Conservation (phyloP, 2,113 vertebrate species). For the Eretmochelys imbricata region DNA sequence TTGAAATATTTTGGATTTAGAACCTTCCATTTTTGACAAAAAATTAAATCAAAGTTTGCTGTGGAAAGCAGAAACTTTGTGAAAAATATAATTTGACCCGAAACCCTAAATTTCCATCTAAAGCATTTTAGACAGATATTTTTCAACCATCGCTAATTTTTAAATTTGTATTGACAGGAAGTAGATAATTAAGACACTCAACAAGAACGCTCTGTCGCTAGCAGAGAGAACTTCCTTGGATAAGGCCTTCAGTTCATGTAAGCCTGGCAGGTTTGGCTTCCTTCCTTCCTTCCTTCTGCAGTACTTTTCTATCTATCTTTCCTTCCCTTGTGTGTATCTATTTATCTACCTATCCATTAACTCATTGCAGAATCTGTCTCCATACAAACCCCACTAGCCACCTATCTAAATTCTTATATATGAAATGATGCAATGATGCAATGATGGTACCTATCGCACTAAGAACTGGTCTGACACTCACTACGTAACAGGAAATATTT, state of each 20-base stretch:
- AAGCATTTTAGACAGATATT: background rate
- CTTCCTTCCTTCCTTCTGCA: background rate
- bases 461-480: background rate
- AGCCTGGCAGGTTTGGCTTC: background rate
- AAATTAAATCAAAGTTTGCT: background rate
- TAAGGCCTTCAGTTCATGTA: background rate
- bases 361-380: background rate
- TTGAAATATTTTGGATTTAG: background rate
- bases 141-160: background rate
- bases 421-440: no score
- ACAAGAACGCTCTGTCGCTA: background rate
- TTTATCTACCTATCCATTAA: background rate
- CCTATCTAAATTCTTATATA: background rate
- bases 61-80: background rate
- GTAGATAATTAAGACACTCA: background rate
- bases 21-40: background rate
- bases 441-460: background rate
- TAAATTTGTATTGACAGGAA: background rate
- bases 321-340: background rate
- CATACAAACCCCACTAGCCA: background rate
- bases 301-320: background rate
- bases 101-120: background rate
- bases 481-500: background rate
- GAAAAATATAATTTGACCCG: background rate
- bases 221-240: background rate